phyloP scores from a whole-genome alignment of 2,113 vertebrate genomes.

The Bubo bubo region DNA sequence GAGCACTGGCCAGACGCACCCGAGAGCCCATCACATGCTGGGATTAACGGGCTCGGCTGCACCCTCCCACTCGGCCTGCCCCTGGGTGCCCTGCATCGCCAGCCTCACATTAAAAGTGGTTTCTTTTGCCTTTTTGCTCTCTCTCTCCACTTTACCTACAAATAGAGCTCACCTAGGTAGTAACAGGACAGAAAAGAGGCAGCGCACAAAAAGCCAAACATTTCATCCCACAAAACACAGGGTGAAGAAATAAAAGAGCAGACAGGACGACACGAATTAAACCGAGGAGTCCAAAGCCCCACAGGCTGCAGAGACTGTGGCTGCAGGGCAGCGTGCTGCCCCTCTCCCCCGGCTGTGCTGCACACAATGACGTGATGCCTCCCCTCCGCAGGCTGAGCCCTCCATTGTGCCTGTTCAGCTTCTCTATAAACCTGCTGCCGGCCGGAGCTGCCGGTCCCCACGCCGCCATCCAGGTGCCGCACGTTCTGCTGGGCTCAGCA shows the following conservation, averaged over 20 bases:
- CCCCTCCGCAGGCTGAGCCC: background rate
- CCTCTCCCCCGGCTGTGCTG: background rate
- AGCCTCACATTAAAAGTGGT: background rate
- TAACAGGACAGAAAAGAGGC: background rate
- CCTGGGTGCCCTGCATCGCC: background rate
- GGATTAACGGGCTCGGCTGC: conserved; percentile 44
- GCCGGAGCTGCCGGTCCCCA: background rate
- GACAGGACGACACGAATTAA: background rate
- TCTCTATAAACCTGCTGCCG: conserved; percentile 13
- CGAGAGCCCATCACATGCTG: conserved; percentile 47
- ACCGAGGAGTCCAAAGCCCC: background rate
- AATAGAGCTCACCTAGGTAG: background rate
- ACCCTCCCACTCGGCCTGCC: background rate
- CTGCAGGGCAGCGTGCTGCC: background rate
- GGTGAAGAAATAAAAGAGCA: background rate
- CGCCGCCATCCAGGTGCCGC: conserved; percentile 18
- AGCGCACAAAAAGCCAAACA: background rate
- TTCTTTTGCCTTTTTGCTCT: background rate
- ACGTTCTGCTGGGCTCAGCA: conserved; percentile 38
- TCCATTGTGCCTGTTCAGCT: conserved; percentile 56
- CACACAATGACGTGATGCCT: conserved; percentile 31
- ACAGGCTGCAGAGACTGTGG: background rate
- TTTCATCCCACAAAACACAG: background rate
- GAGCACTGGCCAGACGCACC: background rate
- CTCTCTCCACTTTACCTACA: background rate